phyloP scores from a whole-genome alignment of 2,113 vertebrate species.

The Anguilla rostrata region DNA sequence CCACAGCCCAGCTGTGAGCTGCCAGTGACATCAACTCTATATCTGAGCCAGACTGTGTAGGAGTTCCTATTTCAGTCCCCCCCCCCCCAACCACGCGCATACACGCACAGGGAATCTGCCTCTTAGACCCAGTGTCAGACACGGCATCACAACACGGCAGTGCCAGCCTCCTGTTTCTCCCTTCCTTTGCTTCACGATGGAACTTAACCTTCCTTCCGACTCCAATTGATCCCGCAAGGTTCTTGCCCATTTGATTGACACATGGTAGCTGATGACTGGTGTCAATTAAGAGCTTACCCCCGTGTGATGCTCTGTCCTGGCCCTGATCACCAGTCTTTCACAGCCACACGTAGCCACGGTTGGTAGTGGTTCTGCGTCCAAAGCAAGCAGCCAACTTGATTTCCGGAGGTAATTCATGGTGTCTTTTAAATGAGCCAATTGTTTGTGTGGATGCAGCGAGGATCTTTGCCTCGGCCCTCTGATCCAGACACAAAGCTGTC shows the following conservation, averaged over 20 bases:
- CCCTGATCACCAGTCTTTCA: neutral
- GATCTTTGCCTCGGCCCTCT: slow-evolving; percentile 46
- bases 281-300: neutral
- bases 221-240: neutral
- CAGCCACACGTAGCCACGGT: neutral
- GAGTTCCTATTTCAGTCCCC: slow-evolving; percentile 65
- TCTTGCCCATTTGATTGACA: slow-evolving; percentile 13
- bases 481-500: slow-evolving; percentile 56
- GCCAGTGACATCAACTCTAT: slow-evolving; percentile 63
- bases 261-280: neutral
- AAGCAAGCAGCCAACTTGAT: slow-evolving; percentile 21
- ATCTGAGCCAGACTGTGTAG: slow-evolving; percentile 68
- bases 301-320: no score
- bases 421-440: slow-evolving; percentile 46
- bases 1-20: slow-evolving; percentile 63
- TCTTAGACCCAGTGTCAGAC: neutral
- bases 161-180: neutral
- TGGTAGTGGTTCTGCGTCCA: neutral
- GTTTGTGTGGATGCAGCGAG: slow-evolving; percentile 33
- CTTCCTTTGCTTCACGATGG: neutral
- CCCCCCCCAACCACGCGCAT: neutral
- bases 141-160: neutral
- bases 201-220: neutral
- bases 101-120: neutral
- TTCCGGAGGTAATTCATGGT: slow-evolving; percentile 31